These are phyloP conservation scores for Halcyon senegalensis DNA, from an alignment of 2,113 vertebrate species.

Conservation along the genomic window DNA sequence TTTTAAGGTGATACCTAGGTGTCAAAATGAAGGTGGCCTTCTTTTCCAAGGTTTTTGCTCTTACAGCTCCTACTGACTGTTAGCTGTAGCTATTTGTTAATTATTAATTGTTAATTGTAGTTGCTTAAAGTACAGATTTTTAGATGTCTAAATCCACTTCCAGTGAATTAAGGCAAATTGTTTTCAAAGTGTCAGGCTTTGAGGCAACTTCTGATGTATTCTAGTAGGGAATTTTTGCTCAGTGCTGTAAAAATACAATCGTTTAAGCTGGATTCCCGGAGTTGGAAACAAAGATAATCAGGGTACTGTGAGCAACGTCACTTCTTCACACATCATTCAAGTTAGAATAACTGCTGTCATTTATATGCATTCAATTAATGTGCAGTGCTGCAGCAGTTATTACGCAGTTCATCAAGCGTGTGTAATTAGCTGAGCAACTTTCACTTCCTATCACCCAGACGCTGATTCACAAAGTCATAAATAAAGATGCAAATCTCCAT, in stretches of 20 bases:
- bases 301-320: constrained; percentile 31
- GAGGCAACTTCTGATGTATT: neutral
- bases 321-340: constrained; percentile 61
- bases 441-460: constrained; percentile 76
- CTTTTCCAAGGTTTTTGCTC: neutral
- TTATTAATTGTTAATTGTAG: neutral
- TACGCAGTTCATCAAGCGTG: constrained; percentile 78
- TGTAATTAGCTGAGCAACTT: constrained; percentile 84
- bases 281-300: constrained; percentile 16
- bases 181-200: neutral
- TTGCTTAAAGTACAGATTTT: neutral
- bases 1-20: neutral
- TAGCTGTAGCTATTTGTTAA: neutral
- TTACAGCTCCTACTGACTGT: neutral
- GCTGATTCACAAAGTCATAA: constrained; percentile 80
- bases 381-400: constrained; percentile 72
- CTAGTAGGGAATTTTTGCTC: neutral
- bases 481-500: constrained; percentile 76
- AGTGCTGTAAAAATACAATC: neutral
- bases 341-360: constrained; percentile 75
- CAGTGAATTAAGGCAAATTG: neutral
- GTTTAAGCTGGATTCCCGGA: constrained; percentile 4
- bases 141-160: neutral
- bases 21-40: neutral
- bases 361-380: constrained; percentile 74